Base-by-base conservation (phyloP, 2,888 invertebrate genomes). In the Drosophila affinis region DNA sequence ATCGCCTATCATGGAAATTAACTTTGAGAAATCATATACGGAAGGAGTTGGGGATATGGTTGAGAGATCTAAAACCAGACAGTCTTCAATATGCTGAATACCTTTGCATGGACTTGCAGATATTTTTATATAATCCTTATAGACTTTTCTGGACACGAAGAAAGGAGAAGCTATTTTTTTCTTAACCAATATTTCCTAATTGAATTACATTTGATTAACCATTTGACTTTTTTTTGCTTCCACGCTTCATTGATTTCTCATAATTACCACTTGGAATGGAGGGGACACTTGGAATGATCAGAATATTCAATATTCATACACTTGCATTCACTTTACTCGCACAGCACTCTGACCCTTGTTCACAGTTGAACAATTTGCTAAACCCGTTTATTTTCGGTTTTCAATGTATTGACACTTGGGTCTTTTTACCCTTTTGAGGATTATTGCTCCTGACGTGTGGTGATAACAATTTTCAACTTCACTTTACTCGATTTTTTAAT, bases 401-500 rank as follows among this genome's bases (percentile, higher is more conserved):
- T 51, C 51, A 63, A 47, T 46, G 62, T 34, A 61, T 63, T 46
- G 63, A 47, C 67, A 71, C 70, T 61, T 71, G 55, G 55, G 21
- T 49, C 62, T 60, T 49, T 17, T 9, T 24, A 6, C 9, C 29
- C 53, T 47, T 46, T 51, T 27, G 44, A 27, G 46, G 17, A 39
- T 34, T 53, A 54, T 47, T 61, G 21, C 51, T 48, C 21, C 3
- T 51, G 59, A 48, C 54, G 51, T 56, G 70, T 71, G 57, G 71
- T 59, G 72, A 72, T 63, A 54, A 55, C 72, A 55, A 72, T 71
- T 72, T 62, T 58, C 45, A 55, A 68, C 65, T 63, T 63, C 71
- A 72, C 71, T 72, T 62, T 49, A 47, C 72, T 71, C 54, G 71
- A 34, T 70, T 65, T 72, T 72, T 71, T 82, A 85, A 82, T 85